Evolutionary conservation across 2,113 vertebrate species (phyloP).

Genomic region (Podarcis cretensis): DNA sequence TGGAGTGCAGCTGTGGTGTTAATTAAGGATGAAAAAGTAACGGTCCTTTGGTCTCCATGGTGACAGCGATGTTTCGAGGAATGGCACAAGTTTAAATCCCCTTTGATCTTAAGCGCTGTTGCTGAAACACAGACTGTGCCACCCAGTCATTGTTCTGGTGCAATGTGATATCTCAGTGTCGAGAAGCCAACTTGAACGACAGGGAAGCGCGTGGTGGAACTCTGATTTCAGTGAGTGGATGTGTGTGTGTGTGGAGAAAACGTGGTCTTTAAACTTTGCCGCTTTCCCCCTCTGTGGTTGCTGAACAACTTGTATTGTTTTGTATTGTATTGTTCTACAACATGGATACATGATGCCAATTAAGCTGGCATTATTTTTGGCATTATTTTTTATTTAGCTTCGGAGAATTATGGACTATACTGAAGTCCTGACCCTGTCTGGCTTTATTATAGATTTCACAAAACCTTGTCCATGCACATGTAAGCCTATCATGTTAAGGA

Average conservation of each 20-base stretch:
- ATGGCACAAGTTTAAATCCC: slow-evolving; percentile 38
- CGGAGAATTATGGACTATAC: neutral
- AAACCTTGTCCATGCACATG: neutral
- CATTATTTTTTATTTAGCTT: neutral
- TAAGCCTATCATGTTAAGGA: too few relatives aligned
- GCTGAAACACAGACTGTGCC: slow-evolving; percentile 44
- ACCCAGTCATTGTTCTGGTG: slow-evolving; percentile 34
- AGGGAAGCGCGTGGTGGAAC: neutral
- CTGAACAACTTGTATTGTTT: too few relatives aligned
- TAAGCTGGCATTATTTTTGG: neutral
- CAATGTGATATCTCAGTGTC: slow-evolving; percentile 40
- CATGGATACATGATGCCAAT: neutral
- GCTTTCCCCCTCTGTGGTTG: neutral
- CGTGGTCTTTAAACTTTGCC: neutral
- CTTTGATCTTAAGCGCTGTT: slow-evolving; percentile 27
- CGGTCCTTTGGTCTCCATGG: slow-evolving; percentile 56
- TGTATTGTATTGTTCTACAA: neutral
- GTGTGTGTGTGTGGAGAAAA: too few relatives aligned
- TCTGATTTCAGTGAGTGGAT: neutral
- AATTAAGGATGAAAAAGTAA: slow-evolving; percentile 30
- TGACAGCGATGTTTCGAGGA: slow-evolving; percentile 35
- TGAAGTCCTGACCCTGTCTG: neutral
- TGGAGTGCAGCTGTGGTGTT: neutral
- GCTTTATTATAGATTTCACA: neutral
- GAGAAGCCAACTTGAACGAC: neutral